Base-by-base conservation (phyloP, 2,888 invertebrate genomes). In the Sylvicola cinctus region DNA sequence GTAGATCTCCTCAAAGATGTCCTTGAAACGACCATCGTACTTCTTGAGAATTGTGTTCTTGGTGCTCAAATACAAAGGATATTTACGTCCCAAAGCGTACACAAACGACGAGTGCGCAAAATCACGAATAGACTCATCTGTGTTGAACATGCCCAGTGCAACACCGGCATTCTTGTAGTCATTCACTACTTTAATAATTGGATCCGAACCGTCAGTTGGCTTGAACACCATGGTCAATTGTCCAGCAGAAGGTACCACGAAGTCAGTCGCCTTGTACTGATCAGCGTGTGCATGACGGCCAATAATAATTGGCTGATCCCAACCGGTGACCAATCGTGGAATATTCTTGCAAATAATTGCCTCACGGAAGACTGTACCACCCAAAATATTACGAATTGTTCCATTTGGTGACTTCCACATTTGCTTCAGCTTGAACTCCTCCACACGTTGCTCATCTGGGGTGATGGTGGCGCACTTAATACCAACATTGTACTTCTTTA, bases 321-420 rank as follows among this genome's bases (percentile, higher is more conserved):
- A 88, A 34, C 85, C 85, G 29, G 87, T 81, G 15, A 88, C 75
- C 35, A 88, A 58, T 32, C 78, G 70, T 11, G 88, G 88, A 51
- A 88, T 81, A 52, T 70, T 81, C 52, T 77, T 68, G 58, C 87
- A 87, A 29, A 88, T 51, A 49, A 88, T 88, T n/a, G 88, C 87
- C 57, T 88, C 88, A 35, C 88, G 68, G 63, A 87, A 87, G 34
- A 87, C 85, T 0, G 85, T 87, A 16, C 88, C 88, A n/a, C 84
- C 85, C 32, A 88, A 65, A 49, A 88, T 85, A 57, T 88, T 88
- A 50, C 88, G 68, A 49, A 88, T 84, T 1, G 87, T 88, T 10
- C 88, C 88, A 51, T 88, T 88, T 2, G 87, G 88, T 44, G 79
- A 79, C 11, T 79, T 65, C 87, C 87, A 88, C 87, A 88, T 88